Evolutionary conservation across 2,888 invertebrate genomes (phyloP), one percentile per base, ranked within the genome.

Genomic region (Lepidochitona cinerea): DNA sequence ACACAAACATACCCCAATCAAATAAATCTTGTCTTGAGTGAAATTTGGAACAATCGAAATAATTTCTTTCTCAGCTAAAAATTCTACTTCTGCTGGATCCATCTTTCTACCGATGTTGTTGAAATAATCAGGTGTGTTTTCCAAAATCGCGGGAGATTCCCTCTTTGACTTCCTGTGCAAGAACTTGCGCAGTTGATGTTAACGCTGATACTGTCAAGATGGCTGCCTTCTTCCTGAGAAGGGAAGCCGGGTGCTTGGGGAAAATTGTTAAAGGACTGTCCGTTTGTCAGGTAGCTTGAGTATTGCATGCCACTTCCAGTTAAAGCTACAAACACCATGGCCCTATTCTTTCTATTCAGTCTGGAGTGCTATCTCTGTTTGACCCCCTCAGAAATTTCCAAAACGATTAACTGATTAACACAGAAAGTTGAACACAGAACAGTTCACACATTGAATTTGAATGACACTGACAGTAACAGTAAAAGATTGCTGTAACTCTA

Each of bases 1-100:
- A 85, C 83, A 41, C 9, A 7, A 18, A 7, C 49, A 7, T 82
- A 90, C 90, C 65, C 88, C 85, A 32, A 91, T 90, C 67, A 93
- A 82, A 83, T 90, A 91, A 54, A 93, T 89, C 75, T 87, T 88
- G 18, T 89, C 94, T 85, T 95, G 94, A 23, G 93, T 94, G 89
- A 98, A 98, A 88, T 96, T 97, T 0, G 98, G 98, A 80, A 97
- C 95, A 18, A 99, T 94, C 80, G 94, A 94, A 29, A 98, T 93
- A 67, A 93, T 92, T 85, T 95, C 93, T 84, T 96, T 96, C 91
- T 98, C 98, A 1, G 97, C 97, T 76, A 98, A 93, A 92, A 97
- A 99, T 91, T 92, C 92, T n/a, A 91, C 88, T 83, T 91, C 90
- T n/a, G 90, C 83, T 5, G 89, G 87, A 79, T 91, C 89, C 91